phyloP scores from a whole-genome alignment of 2,113 vertebrate genomes.

The Xiphophorus couchianus region DNA sequence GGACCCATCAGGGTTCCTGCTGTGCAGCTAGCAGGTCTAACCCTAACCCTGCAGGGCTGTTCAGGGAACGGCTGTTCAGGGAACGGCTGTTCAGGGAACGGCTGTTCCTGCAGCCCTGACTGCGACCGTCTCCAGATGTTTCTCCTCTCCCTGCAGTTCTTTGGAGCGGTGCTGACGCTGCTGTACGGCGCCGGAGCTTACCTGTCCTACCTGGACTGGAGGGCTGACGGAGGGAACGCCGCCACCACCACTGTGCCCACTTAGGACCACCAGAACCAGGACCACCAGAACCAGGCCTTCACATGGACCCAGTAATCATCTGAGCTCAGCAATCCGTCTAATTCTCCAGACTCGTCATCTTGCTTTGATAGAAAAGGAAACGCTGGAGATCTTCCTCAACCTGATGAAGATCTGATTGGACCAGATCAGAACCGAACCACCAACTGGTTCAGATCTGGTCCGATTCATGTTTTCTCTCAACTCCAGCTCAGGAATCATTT shows the following conservation, averaged over 20 bases:
- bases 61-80: too few species aligned
- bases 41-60: too few species aligned
- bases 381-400: neutral
- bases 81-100: too few species aligned
- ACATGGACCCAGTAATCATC: neutral
- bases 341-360: neutral
- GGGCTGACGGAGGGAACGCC: slow-evolving; percentile 81
- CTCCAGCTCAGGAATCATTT: too few species aligned
- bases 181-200: slow-evolving; percentile 83
- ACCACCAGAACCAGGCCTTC: neutral
- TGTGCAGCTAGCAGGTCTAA: too few species aligned
- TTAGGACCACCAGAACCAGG: slow-evolving; percentile 44
- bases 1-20: too few species aligned
- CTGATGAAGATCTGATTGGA: neutral
- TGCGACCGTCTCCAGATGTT: neutral
- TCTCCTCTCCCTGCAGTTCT: slow-evolving; percentile 81
- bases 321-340: neutral
- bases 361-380: neutral
- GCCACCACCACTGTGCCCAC: slow-evolving; percentile 83
- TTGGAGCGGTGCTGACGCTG: slow-evolving; percentile 82
- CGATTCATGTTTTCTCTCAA: too few species aligned
- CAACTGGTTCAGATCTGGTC: too few species aligned
- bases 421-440: neutral
- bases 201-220: slow-evolving; percentile 89
- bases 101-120: too few species aligned